A percentile compares a stretch with the other conserved stretches of the same genome.
Evolutionary conservation across 2,797 vertebrate species (phyloP).

Genomic region (Babyrousa celebensis): DNA sequence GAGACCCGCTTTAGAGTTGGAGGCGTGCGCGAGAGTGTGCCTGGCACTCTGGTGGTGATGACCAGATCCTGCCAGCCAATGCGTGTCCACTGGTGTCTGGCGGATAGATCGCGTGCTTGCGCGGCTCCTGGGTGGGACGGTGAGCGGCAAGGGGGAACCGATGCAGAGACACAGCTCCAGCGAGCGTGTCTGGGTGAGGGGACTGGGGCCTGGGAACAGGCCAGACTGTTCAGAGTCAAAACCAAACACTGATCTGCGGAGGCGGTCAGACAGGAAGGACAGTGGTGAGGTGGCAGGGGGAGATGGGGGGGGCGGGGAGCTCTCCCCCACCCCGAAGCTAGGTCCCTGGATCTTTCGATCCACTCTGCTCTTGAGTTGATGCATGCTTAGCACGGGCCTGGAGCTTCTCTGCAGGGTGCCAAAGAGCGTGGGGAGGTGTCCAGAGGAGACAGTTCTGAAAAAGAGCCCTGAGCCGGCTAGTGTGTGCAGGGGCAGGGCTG

Average conservation of each 20-base stretch:
- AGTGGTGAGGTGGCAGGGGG: neutral
- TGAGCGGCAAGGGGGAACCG: rapidly evolving
- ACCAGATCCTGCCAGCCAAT: rapidly evolving
- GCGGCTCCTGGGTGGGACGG: rapidly evolving
- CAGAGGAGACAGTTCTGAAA: neutral
- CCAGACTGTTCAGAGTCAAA: rapidly evolving
- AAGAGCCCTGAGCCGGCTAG: rapidly evolving
- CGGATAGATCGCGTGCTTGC: rapidly evolving
- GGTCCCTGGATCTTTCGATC: rapidly evolving
- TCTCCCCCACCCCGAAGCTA: rapidly evolving
- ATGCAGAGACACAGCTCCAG: rapidly evolving
- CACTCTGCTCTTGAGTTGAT: rapidly evolving
- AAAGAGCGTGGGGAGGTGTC: rapidly evolving
- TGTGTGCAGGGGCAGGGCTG: neutral
- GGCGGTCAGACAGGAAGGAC: neutral
- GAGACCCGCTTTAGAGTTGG: neutral
- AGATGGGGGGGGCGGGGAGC: rapidly evolving
- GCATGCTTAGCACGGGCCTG: too few relatives aligned
- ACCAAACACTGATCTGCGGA: rapidly evolving
- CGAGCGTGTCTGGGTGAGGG: rapidly evolving
- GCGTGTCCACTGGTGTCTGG: rapidly evolving
- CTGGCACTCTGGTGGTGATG: rapidly evolving
- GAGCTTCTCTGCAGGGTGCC: too few relatives aligned
- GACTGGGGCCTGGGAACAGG: too few relatives aligned
- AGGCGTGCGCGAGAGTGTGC: rapidly evolving